Evolutionary conservation across 30 jellyfish, hydroid and myxozoan genomes (phyloP), one percentile per base, ranked within the genome.

Genomic region (Hydractinia echinata): DNA sequence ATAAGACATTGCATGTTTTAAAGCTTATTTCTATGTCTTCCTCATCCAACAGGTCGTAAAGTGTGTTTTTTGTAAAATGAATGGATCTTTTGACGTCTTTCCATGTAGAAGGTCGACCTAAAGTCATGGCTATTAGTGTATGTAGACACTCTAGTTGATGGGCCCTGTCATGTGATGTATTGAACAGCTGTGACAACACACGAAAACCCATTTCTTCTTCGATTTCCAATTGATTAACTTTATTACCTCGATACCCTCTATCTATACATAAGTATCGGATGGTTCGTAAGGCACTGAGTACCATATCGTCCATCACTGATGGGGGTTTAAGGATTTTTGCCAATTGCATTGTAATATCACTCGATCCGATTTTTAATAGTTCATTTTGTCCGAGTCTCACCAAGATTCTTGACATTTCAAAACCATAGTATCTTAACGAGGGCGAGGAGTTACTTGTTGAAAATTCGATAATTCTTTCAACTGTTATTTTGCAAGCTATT

Each of bases 281-380:
- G 67, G 81, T 71, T 19, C 50, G 55, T 15, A 71, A 52, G 67
- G 81, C 81, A 71, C 81, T n/a, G 44, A 14, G 39, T 58, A 71
- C n/a, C 52, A 71, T 48, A 7, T 71, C 44, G 52, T 71, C 81
- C 4, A 30, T 58, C 3, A 52, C 60, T 19, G 15, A 52, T 5
- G 61, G 50, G 3, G 81, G 39, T 19, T 71, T 71, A 9, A 71
- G 39, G 8, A 30, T 19, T 20, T 30, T 19, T 20, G 10, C 60
- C 67, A 71, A 52, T 50, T 20, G 39, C 11, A 19, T 30, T 71
- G 50, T 19, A 71, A 71, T 51, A 7, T 51, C 74, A 4, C 51
- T n/a, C 19, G 19, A 6, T 9, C 51, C 39, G 74, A 64, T 13
- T 13, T 64, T 44, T 64, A 13, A 6, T 0, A 6, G 18, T 64